Percentiles rank a stretch among this genome's conserved stretches.
These are phyloP conservation scores for Trididemnum miniatum DNA, from an alignment of 23 tunicate genomes.

Conservation along the genomic window DNA sequence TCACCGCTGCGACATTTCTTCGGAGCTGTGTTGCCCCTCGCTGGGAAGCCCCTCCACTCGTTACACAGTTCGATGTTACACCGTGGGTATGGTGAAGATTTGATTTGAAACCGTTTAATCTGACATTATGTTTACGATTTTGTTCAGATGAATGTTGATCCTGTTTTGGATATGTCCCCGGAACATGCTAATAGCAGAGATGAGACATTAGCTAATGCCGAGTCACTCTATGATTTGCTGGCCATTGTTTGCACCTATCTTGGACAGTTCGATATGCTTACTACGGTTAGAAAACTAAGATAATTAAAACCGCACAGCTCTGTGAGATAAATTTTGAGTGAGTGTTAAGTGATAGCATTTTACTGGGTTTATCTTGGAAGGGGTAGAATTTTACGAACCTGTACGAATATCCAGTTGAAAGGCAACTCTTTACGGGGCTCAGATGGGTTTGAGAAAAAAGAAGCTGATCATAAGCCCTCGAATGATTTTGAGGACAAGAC, in stretches of 20 bases:
- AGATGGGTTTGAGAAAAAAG: too few relatives aligned
- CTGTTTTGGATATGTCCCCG: constrained; percentile 90
- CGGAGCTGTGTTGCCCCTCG: neutral
- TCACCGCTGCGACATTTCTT: neutral
- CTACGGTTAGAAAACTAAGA: constrained; percentile 1
- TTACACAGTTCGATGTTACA: neutral
- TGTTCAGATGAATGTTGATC: constrained; percentile 87
- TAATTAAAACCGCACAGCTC: neutral
- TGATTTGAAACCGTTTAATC: neutral
- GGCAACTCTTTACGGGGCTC: too few relatives aligned
- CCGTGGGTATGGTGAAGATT: neutral
- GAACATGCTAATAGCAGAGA: constrained; percentile 67
- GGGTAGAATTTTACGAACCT: too few relatives aligned
- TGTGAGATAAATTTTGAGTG: too few relatives aligned
- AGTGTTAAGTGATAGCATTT: too few relatives aligned
- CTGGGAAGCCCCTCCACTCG: neutral
- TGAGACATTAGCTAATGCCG: constrained; percentile 55
- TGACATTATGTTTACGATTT: too few relatives aligned
- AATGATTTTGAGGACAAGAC: too few relatives aligned
- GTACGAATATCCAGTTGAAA: too few relatives aligned
- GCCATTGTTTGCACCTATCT: constrained; percentile 36
- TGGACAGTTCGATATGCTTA: constrained; percentile 57
- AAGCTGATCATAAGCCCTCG: too few relatives aligned
- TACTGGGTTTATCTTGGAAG: too few relatives aligned
- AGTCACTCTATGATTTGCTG: constrained; percentile 48